phyloP scores from a whole-genome alignment of 2,888 invertebrate species.

The Hololepta plana region DNA sequence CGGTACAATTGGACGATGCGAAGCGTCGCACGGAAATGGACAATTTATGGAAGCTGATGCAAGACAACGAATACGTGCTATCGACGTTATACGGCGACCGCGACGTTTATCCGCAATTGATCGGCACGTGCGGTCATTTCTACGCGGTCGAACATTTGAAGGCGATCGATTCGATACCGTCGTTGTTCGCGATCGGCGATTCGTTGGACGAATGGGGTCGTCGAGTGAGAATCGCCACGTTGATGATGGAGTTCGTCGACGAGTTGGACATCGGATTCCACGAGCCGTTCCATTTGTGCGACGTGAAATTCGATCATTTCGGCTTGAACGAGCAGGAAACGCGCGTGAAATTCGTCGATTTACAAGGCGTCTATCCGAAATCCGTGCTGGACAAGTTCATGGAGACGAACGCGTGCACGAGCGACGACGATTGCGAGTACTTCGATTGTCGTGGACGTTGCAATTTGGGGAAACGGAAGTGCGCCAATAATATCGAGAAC shows the following conservation, averaged over 20 bases:
- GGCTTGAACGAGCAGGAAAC: conserved; percentile 33
- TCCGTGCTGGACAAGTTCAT: conserved; percentile 32
- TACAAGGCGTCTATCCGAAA: conserved; percentile 41
- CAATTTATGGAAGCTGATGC: conserved; percentile 41
- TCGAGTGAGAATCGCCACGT: conserved; percentile 34
- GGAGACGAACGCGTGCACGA: conserved; percentile 28
- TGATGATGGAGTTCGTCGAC: conserved; percentile 41
- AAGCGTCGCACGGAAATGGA: conserved; percentile 35
- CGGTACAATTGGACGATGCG: conserved; percentile 24
- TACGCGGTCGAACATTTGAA: conserved; percentile 46
- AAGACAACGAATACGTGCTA: conserved; percentile 48
- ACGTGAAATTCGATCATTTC: conserved; percentile 48
- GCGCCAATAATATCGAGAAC: conserved; percentile 36
- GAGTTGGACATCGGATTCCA: conserved; percentile 37
- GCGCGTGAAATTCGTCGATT: conserved; percentile 41
- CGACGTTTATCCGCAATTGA: conserved; percentile 42
- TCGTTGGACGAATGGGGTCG: conserved; percentile 37
- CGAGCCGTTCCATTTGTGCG: conserved; percentile 46
- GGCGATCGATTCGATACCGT: conserved; percentile 33
- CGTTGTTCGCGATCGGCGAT: conserved; percentile 32
- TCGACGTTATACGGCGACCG: conserved; percentile 37
- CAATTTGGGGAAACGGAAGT: no score
- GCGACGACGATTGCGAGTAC: conserved; percentile 46
- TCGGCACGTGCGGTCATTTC: conserved; percentile 47
- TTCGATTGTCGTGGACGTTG: conserved; percentile 48